Evolutionary conservation across 2,113 vertebrate species (phyloP), one percentile per base, ranked within the genome.

Genomic region (Ailurus styani): DNA sequence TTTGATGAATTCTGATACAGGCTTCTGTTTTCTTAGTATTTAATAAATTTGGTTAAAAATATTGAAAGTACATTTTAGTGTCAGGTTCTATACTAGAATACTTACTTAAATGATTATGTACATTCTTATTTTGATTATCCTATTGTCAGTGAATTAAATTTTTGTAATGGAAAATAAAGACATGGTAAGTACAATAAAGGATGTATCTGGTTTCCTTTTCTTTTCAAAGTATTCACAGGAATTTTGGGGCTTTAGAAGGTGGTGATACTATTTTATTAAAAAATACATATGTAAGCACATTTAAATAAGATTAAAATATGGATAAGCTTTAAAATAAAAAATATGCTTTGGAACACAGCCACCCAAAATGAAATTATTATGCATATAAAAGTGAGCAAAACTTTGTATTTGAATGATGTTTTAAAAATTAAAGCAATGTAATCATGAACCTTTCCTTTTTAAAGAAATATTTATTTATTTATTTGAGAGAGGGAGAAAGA

Each of bases 121-220:
- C 3, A 52, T 73, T 90, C 37, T 75, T 94, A 86, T 70, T 85
- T 73, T 54, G 47, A 73, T 93, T 81, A 85, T 70, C 57, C 29
- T 89, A 34, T 62, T 86, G n/a, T 45, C 37, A 90, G 25, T 91
- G 72, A 95, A 81, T 77, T 85, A 94, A 47, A 86, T 90, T 91
- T 93, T 96, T 93, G n/a, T 42, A 45, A 96, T 62, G 12, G 37
- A 87, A 95, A 96, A 86, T 88, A 95, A 90, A 97, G 87, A 84
- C 45, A 84, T 31, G 70, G 5, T 83, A 66, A 14, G 31, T 66
- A 95, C 31, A 91, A 70, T 91, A 70, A 94, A 83, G 90, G 77
- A 85, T 72, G 37, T 21, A 72, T 77, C 96, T 94, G 9, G 31
- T 90, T 94, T 95, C 18, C 27, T 81, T 96, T 90, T 68, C 84